phyloP scores from a whole-genome alignment of 2,888 invertebrate genomes.

The Papilio demoleus region DNA sequence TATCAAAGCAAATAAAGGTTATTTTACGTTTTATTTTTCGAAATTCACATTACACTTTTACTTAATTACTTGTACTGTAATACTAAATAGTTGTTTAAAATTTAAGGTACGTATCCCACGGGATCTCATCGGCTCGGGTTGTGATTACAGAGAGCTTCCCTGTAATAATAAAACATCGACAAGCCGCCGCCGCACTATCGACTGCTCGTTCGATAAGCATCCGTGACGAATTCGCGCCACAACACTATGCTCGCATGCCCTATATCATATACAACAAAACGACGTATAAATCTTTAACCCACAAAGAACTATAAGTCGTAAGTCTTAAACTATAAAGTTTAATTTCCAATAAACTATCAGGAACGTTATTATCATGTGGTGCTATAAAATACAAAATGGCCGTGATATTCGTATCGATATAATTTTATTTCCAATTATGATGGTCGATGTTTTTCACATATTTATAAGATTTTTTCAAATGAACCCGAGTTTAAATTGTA shows the following conservation, averaged over 20 bases:
- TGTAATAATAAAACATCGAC: conserved; percentile 78
- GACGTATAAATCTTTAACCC: conserved; percentile 24
- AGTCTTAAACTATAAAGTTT: neutral
- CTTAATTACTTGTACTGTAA: conserved; percentile 10
- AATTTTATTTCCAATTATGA: conserved; percentile 78
- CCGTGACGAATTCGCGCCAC: conserved; percentile 82
- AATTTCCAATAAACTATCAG: conserved; percentile 42
- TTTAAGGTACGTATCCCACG: conserved; percentile 59
- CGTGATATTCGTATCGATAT: conserved; percentile 75
- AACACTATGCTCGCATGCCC: conserved; percentile 57
- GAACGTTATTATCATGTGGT: conserved; percentile 36
- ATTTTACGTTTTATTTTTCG: no score
- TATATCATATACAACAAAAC: conserved; percentile 9
- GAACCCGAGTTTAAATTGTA: conserved; percentile 33
- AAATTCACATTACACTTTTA: neutral
- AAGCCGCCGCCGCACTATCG: conserved; percentile 70
- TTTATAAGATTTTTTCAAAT: conserved; percentile 48
- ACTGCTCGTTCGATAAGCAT: conserved; percentile 79
- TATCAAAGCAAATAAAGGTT: no score
- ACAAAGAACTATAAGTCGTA: conserved; percentile 48
- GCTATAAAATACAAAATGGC: conserved; percentile 55
- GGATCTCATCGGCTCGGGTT: conserved; percentile 64
- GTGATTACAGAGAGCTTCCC: conserved; percentile 68
- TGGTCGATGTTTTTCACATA: conserved; percentile 59
- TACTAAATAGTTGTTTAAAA: conserved; percentile 46